Conservation (phyloP, 2,113 vertebrate species). For the Lepus europaeus region DNA sequence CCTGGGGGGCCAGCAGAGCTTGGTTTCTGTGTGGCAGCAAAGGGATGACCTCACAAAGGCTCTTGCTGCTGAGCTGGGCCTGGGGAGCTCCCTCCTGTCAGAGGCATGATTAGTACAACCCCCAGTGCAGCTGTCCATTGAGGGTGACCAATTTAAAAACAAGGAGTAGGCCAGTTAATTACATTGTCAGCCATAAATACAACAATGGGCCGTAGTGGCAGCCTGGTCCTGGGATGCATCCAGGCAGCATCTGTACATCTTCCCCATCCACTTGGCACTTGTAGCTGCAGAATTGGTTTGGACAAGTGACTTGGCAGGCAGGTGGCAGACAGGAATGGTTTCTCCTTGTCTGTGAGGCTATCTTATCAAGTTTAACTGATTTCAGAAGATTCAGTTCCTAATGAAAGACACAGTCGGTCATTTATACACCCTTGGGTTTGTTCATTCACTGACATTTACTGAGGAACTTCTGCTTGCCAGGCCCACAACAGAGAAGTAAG, state of each 20-base stretch:
- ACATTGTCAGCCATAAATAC: slow-evolving; percentile 65
- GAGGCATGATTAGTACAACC: slow-evolving; percentile 13
- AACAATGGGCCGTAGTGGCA: background rate
- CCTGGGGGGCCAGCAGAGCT: background rate
- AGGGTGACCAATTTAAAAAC: slow-evolving; percentile 56
- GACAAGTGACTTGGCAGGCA: background rate
- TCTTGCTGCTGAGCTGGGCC: background rate
- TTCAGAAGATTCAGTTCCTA: background rate
- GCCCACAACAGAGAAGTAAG: background rate
- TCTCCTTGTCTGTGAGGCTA: background rate
- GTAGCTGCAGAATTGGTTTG: background rate
- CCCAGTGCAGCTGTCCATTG: slow-evolving; percentile 37
- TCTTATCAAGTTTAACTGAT: background rate
- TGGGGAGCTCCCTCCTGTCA: background rate
- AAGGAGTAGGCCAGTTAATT: slow-evolving; percentile 74
- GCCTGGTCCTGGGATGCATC: background rate
- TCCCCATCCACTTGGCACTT: background rate
- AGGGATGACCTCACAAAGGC: background rate
- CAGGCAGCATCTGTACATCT: slow-evolving; percentile 38
- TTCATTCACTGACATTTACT: background rate
- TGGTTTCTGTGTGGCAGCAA: background rate
- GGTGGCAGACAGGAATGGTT: background rate
- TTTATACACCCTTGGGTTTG: background rate
- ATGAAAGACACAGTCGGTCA: background rate
- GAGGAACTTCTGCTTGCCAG: background rate